Evolutionary conservation across 2,113 vertebrate species (phyloP), one percentile per base, ranked within the genome.

Genomic region (Odocoileus hemionus): DNA sequence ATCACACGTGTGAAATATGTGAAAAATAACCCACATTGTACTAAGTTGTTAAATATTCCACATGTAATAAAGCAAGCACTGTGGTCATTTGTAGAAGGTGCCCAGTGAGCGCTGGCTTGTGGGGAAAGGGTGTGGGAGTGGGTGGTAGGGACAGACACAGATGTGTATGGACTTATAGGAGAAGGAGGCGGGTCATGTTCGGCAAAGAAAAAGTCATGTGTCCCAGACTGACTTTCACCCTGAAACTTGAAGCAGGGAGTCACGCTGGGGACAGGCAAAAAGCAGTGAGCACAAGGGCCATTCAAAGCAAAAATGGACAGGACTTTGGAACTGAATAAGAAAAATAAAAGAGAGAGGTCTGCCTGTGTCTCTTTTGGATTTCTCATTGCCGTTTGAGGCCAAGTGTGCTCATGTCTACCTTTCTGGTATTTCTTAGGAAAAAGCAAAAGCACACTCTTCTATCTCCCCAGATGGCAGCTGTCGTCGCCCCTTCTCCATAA

Each of bases 81-180:
- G 1, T 0, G 1, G 23, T 5, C 5, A 36, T 45, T 4, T 57
- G 30, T 21, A 92, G 76, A 70, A 36, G 43, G 28, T 26, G 5
- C 39, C 33, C 19, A 25, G 11, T 64, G 21, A n/a, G 39, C 7
- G 6, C 55, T 84, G 54, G 17, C 55, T 25, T 78, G 39, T 4
- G 1, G 47, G 4, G 7, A 30, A 7, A n/a, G n/a, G 30, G 54
- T 74, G 50, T 54, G 11, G 47, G 17, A 30, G 1, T 10, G 2
- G 1, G 58, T 7, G 3, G 8, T 3, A 26, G 50, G 78, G 14
- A 14, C 39, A 83, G 26, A 52, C 7, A 70, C 67, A 39, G n/a
- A 13, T 0, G 1, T 5, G 45, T 39, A 23, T 1, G 9, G 39
- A 52, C 4, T 10, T 74, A 36, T 0, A 28, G 36, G 39, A 54